phyloP scores from a whole-genome alignment of 2,113 vertebrate species.

The Mesitornis unicolor region DNA sequence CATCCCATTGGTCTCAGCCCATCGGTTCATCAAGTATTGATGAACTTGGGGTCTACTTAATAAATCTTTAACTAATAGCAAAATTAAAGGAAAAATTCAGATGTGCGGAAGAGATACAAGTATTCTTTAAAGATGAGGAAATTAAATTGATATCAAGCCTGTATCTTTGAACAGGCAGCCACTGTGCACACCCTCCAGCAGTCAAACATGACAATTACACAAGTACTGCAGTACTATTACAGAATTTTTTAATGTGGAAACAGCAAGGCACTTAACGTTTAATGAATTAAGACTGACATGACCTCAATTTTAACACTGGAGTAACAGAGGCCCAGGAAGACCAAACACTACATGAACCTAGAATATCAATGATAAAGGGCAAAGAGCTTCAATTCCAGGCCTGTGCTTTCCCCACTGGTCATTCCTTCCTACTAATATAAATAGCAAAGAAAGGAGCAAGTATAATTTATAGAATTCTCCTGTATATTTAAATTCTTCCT shows the following conservation, averaged over 20 bases:
- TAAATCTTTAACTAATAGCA: background rate
- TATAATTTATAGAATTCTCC: background rate
- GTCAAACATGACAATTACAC: background rate
- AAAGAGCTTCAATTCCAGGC: background rate
- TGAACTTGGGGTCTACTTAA: background rate
- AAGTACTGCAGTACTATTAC: background rate
- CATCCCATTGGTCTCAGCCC: no score
- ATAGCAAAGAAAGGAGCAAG: background rate
- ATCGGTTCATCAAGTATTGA: no score
- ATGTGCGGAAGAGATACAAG: background rate
- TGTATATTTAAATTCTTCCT: background rate
- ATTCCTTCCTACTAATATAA: background rate
- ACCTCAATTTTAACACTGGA: background rate
- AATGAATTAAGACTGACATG: background rate
- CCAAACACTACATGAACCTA: background rate
- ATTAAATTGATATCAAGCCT: background rate
- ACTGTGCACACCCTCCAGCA: background rate
- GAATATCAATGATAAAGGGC: background rate
- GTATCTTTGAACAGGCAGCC: background rate
- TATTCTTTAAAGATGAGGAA: background rate
- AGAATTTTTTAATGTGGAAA: background rate
- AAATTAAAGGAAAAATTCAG: background rate
- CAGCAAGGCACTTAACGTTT: background rate
- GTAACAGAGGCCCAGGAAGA: background rate
- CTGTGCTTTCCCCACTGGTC: background rate